Evolutionary conservation across 2,113 vertebrate species (phyloP), one percentile per base, ranked within the genome.

Genomic region (Oxyura jamaicensis): DNA sequence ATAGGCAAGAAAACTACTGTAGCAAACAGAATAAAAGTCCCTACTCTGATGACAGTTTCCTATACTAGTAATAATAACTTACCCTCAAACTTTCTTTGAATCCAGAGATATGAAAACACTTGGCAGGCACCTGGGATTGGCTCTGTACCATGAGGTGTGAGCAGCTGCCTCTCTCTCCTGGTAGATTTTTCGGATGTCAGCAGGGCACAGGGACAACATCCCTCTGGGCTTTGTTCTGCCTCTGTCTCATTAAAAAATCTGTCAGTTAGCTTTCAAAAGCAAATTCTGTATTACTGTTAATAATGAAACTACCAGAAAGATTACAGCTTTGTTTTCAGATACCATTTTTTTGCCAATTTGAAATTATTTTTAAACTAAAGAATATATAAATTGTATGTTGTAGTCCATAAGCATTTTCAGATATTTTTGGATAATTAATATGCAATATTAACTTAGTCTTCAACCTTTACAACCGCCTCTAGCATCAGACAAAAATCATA

Each of bases 121-220:
- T 94, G 93, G 86, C 96, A 96, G 85, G 77, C 21, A 25, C 66
- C 60, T 77, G 92, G 71, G 39, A 86, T 7, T 76, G 85, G 91
- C 87, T 91, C 71, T 3, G 23, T 22, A 74, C 72, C 68, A 58
- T 25, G 55, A 95, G 85, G 72, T 52, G 68, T 26, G 28, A 96
- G 90, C 95, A 95, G 93, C 93, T 96, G 95, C 69, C 69, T 96
- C 48, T 92, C 29, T 90, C 77, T 88, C 88, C 93, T 92, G 80
- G 56, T 56, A 79, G 90, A 94, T 90, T 88, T 90, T 96, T 94
- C 88, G 96, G 68, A 88, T 96, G 95, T 83, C 95, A 94, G 48
- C 36, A 93, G 92, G 92, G 90, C 73, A 91, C 39, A 88, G 85
- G 79, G 68, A 60, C 46, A 74, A 13, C 3, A 3, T 95, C 93